Conservation (phyloP, 2,888 invertebrate genomes). For the Tethea ocularis region DNA sequence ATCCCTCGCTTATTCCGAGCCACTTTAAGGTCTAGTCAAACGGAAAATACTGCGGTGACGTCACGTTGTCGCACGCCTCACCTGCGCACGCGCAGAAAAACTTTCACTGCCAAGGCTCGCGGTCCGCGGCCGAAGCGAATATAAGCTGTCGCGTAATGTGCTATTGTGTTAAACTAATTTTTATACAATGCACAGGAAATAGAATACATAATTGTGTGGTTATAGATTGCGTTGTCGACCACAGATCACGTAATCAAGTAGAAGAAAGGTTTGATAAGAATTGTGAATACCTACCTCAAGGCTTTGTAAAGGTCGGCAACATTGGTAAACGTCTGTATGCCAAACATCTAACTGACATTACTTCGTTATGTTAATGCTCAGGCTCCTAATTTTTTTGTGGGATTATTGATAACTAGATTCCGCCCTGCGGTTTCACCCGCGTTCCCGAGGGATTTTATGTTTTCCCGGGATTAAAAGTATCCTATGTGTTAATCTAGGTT, state of each 20-base stretch:
- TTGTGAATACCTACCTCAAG: background rate
- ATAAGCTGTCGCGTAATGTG: constrained; percentile 1
- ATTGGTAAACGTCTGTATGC: too few species aligned
- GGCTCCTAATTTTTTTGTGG: too few species aligned
- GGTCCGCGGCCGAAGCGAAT: constrained; percentile 4
- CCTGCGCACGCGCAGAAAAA: constrained; percentile 47
- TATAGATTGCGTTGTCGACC: background rate
- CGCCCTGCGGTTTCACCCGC: too few species aligned
- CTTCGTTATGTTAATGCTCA: too few species aligned
- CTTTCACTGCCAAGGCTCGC: constrained; percentile 81
- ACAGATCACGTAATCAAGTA: constrained; percentile 4
- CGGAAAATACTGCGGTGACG: constrained; percentile 46
- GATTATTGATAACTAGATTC: too few species aligned
- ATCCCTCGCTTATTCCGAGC: background rate
- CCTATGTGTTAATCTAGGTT: too few species aligned
- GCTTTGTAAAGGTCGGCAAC: too few species aligned
- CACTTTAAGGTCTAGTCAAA: constrained; percentile 14
- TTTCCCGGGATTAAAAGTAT: too few species aligned
- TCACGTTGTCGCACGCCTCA: constrained; percentile 22
- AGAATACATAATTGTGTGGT: constrained; percentile 3
- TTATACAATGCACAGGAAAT: background rate
- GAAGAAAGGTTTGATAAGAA: background rate
- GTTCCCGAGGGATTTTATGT: too few species aligned
- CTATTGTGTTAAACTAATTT: background rate
- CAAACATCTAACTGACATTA: too few species aligned